Base-by-base conservation (phyloP, 2,888 invertebrate genomes). In the Rhagophthalmus giganteus region DNA sequence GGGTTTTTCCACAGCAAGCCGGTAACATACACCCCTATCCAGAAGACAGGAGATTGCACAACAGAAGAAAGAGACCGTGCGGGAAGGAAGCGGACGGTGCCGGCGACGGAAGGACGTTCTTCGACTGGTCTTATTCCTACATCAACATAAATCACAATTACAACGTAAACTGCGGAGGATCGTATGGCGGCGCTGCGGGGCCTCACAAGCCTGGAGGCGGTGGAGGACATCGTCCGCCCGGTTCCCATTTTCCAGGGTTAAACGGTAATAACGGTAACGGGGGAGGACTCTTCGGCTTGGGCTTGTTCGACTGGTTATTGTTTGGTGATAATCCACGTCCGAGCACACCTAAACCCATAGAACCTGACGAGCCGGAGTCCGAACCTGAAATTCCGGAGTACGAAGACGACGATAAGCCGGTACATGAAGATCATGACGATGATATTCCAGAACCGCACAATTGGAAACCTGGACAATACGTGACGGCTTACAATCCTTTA, bases 351-450 rank as follows among this genome's bases (percentile, higher is more conserved):
- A 37, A n/a, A 26, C 37, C 37, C 26, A 16, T 11, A 33, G 12
- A 14, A 2, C 33, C 33, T 25, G 12, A 24, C 11, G 12, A 27
- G 12, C 40, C 40, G 7, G 26, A 26, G 14, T 3, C 4, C 4
- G 24, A 12, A 13, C 24, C 35, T 8, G 24, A 33, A 12, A 10
- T 13, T 7, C 20, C 31, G 2, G 20, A 3, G 3, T 3, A 37
- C 24, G 1, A 5, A 9, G 25, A 37, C 6, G 46, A 31, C 6
- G 48, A 51, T 9, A 58, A 51, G 39, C 57, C 57, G 2, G 59
- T 60, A 13, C 44, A 53, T 37, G 59, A 60, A 38, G 47, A 44
- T 11, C 39, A 51, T 42, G 55, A 58, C 7, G 56, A 56, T 48
- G 27, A 47, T 11, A 11, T 42, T 34, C 39, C 35, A 16, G 54